Base-by-base conservation (phyloP, 2,797 vertebrate species). In the Helarctos malayanus region DNA sequence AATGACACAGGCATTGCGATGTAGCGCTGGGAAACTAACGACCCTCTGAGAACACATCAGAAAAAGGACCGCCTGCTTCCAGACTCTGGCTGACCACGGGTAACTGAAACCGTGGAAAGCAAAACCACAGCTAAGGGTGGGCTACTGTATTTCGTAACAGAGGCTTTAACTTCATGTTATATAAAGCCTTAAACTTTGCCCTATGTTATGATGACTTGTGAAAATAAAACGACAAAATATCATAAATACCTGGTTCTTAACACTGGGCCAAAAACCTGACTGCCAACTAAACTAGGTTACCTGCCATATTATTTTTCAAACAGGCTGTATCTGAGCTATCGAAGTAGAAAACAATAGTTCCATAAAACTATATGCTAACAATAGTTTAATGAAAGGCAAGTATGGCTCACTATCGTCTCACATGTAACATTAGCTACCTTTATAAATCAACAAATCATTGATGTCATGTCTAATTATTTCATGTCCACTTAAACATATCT, bases 181-280 rank as follows among this genome's bases (percentile, higher is more conserved):
- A 29, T 18, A 56, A 56, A 93, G 19, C 61, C 86, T 91, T 85
- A 76, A 68, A 81, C 63, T 92, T 41, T 75, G 29, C 63, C 73
- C 21, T 90, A 25, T 63, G 2, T 78, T 92, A 87, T 1, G 16
- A 76, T 9, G 25, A 88, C 16, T 47, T 41, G 6, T 54, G 32
- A 89, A 86, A 78, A 94, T 38, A 95, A 95, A 88, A 94, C 63
- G 15, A 54, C 68, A 92, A 88, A 87, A 78, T 59, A 52, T 23
- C n/a, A 81, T 32, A 73, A 97, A 82, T 93, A 82, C 29, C 7
- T 65, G 1, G 56, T n/a, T 94, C 21, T 87, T 79, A 76, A 68
- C 8, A 85, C 45, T 21, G 18, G 61, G 18, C 23, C 59, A 91
- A 76, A 32, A 78, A 84, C 90, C 3, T 54, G 41, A 84, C 38